Conservation (phyloP, 2,888 invertebrate genomes). For the Limnephilus rhombicus region DNA sequence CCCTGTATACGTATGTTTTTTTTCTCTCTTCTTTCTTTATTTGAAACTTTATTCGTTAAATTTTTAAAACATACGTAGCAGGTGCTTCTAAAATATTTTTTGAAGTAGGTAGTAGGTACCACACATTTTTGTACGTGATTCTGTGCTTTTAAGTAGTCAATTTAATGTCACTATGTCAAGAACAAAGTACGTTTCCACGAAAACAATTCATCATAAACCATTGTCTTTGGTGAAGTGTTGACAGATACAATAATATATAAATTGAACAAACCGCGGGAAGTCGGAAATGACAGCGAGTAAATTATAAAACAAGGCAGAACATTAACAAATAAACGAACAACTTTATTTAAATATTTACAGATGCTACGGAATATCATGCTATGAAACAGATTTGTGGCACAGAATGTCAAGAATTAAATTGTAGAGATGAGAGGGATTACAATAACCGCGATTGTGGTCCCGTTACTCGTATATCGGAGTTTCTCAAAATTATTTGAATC, state of each 20-base stretch:
- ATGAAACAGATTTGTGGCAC: background rate
- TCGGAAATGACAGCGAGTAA: background rate
- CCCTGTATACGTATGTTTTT: too few relatives aligned
- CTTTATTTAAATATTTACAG: background rate
- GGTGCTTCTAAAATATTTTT: background rate
- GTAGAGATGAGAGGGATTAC: background rate
- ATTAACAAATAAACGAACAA: background rate
- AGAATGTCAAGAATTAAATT: background rate
- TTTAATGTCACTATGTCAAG: background rate
- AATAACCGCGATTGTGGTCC: background rate
- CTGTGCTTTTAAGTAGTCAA: background rate
- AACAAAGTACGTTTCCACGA: background rate
- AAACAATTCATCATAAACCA: background rate
- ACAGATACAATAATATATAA: background rate
- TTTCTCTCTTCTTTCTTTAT: too few relatives aligned
- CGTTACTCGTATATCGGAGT: background rate
- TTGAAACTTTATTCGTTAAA: too few relatives aligned
- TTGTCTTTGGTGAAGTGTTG: background rate
- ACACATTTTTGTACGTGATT: background rate
- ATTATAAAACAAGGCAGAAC: background rate
- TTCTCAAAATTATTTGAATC: background rate
- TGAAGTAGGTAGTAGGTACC: background rate
- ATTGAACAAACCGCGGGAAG: background rate
- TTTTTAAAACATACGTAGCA: too few relatives aligned
- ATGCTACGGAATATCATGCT: background rate